Conservation (phyloP, 2,113 vertebrate genomes). For the Puma concolor region DNA sequence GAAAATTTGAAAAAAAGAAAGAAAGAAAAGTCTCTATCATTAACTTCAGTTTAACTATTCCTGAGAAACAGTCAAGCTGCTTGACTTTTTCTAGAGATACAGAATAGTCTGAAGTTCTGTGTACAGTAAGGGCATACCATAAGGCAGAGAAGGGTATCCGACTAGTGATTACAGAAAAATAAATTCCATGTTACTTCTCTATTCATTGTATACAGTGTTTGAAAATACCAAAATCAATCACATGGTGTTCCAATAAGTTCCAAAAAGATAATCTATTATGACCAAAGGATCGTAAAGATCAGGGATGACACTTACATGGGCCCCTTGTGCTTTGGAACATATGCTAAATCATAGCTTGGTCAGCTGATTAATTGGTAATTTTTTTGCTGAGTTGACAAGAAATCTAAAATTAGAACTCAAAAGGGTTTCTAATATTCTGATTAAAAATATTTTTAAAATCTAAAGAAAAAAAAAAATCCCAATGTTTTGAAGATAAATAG, state of each 20-base stretch:
- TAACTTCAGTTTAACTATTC: neutral
- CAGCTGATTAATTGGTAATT: neutral
- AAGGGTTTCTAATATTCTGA: neutral
- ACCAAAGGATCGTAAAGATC: neutral
- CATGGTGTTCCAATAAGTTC: neutral
- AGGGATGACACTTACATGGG: neutral
- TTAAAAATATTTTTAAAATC: neutral
- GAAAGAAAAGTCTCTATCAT: neutral
- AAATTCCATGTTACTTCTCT: neutral
- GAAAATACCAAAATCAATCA: neutral
- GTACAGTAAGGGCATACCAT: neutral
- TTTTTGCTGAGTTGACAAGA: neutral
- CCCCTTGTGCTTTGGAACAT: neutral
- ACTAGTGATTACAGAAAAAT: neutral
- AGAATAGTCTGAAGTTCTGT: neutral
- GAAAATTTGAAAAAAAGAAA: neutral
- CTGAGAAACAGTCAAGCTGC: neutral
- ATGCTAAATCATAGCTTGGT: neutral
- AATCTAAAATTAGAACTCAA: neutral
- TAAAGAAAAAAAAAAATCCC: neutral
- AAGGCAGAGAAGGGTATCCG: neutral
- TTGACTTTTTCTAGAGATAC: neutral
- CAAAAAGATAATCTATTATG: neutral
- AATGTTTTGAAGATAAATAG: neutral
- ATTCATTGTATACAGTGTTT: neutral